These are phyloP conservation scores for Pungitius pungitius DNA, from an alignment of 2,113 vertebrate species.

Conservation along the genomic window DNA sequence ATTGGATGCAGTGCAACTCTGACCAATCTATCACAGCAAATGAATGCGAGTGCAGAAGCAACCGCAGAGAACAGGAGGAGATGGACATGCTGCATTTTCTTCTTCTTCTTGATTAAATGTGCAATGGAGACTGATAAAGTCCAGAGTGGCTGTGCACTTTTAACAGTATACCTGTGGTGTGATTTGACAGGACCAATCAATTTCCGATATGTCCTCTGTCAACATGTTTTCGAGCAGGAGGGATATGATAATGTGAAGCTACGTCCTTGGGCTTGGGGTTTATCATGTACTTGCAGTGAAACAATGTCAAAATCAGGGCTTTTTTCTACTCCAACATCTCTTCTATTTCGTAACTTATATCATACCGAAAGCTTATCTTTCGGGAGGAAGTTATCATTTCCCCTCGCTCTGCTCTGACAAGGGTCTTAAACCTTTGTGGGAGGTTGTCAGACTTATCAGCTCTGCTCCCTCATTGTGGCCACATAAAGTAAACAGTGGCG, in stretches of 20 bases:
- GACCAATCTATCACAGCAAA: slow-evolving; percentile 59
- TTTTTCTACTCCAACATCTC: background rate
- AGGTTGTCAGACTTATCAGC: slow-evolving; percentile 27
- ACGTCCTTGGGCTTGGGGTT: background rate
- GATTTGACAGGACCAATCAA: slow-evolving; percentile 19
- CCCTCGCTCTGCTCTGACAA: slow-evolving; percentile 26
- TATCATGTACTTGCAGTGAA: slow-evolving; percentile 1
- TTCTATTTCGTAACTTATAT: slow-evolving; percentile 12
- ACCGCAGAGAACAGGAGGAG: slow-evolving; percentile 10
- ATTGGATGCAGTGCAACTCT: slow-evolving; percentile 49
- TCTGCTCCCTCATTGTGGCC: background rate
- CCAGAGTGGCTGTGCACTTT: too few species aligned
- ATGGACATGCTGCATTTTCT: slow-evolving; percentile 2
- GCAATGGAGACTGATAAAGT: slow-evolving; percentile 29
- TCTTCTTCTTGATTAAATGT: slow-evolving; percentile 33
- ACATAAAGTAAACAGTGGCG: slow-evolving; percentile 17
- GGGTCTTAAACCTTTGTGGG: slow-evolving; percentile 37
- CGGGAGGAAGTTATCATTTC: background rate
- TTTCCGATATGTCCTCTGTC: slow-evolving; percentile 14
- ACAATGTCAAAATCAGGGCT: background rate
- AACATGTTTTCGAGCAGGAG: background rate
- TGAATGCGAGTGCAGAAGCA: slow-evolving; percentile 30
- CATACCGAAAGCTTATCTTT: slow-evolving; percentile 2
- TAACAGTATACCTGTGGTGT: slow-evolving; percentile 31
- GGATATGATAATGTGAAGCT: slow-evolving; percentile 5